phyloP scores from a whole-genome alignment of 2,888 invertebrate genomes.

The Listrodromus nycthemerus region DNA sequence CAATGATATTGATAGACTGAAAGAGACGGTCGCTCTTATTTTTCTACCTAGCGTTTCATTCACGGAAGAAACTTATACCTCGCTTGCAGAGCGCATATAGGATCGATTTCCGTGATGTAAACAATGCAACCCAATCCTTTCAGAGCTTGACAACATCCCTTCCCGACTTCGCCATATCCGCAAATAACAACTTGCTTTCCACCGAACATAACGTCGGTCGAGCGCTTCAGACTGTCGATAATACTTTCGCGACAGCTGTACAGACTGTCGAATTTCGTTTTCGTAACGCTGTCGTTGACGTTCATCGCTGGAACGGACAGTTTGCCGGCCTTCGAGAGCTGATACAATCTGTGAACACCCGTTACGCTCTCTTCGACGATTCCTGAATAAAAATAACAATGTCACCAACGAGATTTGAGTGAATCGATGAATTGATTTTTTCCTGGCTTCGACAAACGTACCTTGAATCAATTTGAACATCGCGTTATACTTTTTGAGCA shows the following conservation, averaged over 20 bases:
- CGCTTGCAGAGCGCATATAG: slow-evolving; percentile 98
- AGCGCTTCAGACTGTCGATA: slow-evolving; percentile 94
- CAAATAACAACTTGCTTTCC: slow-evolving; percentile 98
- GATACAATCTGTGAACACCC: slow-evolving; percentile 98
- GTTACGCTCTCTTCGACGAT: slow-evolving; percentile 99
- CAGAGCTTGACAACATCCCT: slow-evolving; percentile 97
- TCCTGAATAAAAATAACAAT: slow-evolving; percentile 85
- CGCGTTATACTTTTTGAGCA: slow-evolving; percentile 97
- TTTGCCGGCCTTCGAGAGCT: slow-evolving; percentile 97
- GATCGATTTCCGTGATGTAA: slow-evolving; percentile 97
- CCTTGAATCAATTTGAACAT: slow-evolving; percentile 97
- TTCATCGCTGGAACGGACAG: slow-evolving; percentile 99
- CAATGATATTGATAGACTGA: slow-evolving; percentile 16
- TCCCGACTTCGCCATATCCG: slow-evolving; percentile 99
- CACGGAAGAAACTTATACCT: slow-evolving; percentile 85
- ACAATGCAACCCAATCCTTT: slow-evolving; percentile 98
- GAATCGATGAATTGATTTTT: background rate
- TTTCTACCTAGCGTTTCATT: background rate
- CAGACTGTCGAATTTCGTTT: slow-evolving; percentile 98
- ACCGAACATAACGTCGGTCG: slow-evolving; percentile 98
- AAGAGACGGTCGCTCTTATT: background rate
- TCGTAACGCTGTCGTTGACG: slow-evolving; percentile 98
- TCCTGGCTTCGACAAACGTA: slow-evolving; percentile 69
- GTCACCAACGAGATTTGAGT: slow-evolving; percentile 29
- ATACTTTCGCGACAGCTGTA: slow-evolving; percentile 98